These are phyloP conservation scores for Rallus crepitans DNA, from an alignment of 2,797 vertebrate genomes.

Conservation along the genomic window DNA sequence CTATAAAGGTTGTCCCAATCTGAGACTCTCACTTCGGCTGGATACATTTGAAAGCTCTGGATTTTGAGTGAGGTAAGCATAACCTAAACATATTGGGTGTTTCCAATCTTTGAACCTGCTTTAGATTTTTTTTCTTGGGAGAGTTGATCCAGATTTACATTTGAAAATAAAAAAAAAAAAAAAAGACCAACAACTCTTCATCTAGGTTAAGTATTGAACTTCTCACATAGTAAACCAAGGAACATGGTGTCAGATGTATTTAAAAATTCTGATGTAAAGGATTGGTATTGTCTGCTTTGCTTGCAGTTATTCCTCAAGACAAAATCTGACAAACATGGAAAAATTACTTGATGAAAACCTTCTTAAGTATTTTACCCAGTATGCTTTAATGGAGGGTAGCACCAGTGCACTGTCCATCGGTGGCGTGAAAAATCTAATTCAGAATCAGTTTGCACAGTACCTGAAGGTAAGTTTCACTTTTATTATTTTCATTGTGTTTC, in stretches of 20 bases:
- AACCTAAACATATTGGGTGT: neutral
- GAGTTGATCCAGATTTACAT: neutral
- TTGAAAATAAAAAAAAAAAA: too few species aligned
- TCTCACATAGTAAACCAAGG: neutral
- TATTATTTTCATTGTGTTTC: neutral
- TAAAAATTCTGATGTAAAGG: neutral
- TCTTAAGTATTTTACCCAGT: conserved; percentile 67
- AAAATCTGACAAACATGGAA: conserved; percentile 57
- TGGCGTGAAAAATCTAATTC: conserved; percentile 64
- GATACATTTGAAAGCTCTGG: neutral
- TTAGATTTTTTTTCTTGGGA: neutral
- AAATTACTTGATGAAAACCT: conserved; percentile 43
- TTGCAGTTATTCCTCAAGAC: conserved; percentile 35
- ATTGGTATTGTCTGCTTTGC: neutral
- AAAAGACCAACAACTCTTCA: neutral
- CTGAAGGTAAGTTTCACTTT: conserved; percentile 57
- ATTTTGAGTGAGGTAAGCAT: conserved; percentile 64
- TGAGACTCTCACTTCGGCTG: neutral
- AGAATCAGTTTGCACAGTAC: conserved; percentile 63
- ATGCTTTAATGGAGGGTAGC: conserved; percentile 67
- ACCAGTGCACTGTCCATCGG: conserved; percentile 30
- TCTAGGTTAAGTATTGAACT: neutral
- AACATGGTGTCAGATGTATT: neutral
- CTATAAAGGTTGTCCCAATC: conserved; percentile 72
- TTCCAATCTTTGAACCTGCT: neutral